Evolutionary conservation across 2,797 vertebrate species (phyloP), one percentile per base, ranked within the genome.

Genomic region (Limosa lapponica): DNA sequence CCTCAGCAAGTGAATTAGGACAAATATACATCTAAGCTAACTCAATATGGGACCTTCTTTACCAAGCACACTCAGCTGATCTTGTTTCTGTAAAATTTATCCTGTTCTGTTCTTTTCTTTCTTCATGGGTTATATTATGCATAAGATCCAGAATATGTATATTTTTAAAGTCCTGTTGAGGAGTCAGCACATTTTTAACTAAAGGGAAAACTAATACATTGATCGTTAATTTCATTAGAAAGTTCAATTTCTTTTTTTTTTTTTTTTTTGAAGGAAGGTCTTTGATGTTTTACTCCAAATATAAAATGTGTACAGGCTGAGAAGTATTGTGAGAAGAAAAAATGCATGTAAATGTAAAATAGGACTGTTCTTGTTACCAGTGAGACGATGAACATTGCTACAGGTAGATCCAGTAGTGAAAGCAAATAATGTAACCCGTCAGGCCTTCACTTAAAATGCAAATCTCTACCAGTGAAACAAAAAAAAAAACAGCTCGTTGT

Each of bases 361-460:
- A 39, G 11, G 27, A 25, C 30, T 25, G 14, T 16, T 81, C 10
- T 52, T 67, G 34, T 78, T 61, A 28, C 14, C 55, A 52, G 22
- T 27, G 65, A 90, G 37, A 24, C 39, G 22, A 92, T 51, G n/a
- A 23, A 51, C 69, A 48, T 57, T 58, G 75, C 48, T 85, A 58
- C 62, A 87, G 32, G 46, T 43, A 72, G 81, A 67, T 65, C 13
- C 16, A 64, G 49, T 61, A 69, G 36, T 64, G 46, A 75, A 80
- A 94, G 73, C 78, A 93, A 95, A 93, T 89, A 72, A 72, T 61
- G n/a, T 77, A 91, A 92, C 36, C 4, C 27, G 79, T 80, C 70
- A 52, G 86, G 22, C 52, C 66, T 94, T 95, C 85, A 65, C 54
- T 96, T 93, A 92, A 82, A 89, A 96, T 73, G n/a, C 70, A 93